Base-by-base conservation (phyloP, 1,140 invertebrate genomes). In the Catajapyx aquilonaris region DNA sequence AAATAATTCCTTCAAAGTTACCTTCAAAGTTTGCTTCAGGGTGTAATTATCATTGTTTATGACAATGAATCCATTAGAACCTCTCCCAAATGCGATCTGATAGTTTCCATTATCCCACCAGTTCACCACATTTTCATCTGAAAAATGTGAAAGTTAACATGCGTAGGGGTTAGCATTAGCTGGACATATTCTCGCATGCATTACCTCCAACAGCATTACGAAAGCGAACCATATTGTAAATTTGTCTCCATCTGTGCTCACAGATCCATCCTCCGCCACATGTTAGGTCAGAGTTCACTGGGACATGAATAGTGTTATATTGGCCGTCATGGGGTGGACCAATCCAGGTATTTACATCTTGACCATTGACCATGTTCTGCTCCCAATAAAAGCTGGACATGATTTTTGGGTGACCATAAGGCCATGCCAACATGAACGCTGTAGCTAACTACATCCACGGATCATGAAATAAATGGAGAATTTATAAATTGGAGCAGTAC, bases 221-320 rank as follows among this genome's bases (percentile, higher is more conserved):
- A 53, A 85, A 84, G 2, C 50, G 52, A 1, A 80, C 75, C 81
- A 87, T 87, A 42, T 76, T 73, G 52, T 60, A 73, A 45, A 87
- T 83, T 49, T 77, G 69, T 4, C 69, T 56, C 83, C 81, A 88
- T 16, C 81, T 66, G 54, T 91, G 85, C 55, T 91, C 85, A 51
- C 86, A 91, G 1, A 87, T 56, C 81, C 81, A 91, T 1, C 80
- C 81, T 46, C 73, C 72, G 1, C 62, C 66, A 47, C 84, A 90
- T 1, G 58, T 63, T 1, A 65, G 60, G 45, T 81, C 67, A n/a
- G 58, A 36, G 25, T 73, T 68, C 30, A 81, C 68, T 16, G 53
- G 57, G 5, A 77, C 68, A 10, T 68, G 63, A 9, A 72, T 56
- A 13, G 70, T 73, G 43, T 78, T 74, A 7, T 64, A 69, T 37